Evolutionary conservation across 2,888 invertebrate genomes (phyloP), one percentile per base, ranked within the genome.

Genomic region (Diloba caeruleocephala): DNA sequence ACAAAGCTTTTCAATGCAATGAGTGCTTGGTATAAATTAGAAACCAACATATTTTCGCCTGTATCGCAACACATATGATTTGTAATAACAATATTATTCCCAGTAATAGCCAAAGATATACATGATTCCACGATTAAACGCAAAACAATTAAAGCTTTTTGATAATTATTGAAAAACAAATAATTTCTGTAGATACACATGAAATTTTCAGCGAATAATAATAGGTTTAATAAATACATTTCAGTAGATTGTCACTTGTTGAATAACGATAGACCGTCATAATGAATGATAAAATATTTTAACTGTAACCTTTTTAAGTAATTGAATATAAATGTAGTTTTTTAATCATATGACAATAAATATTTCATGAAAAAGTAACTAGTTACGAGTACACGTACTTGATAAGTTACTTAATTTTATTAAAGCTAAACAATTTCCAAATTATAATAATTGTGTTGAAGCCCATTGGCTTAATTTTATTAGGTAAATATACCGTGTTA

Each of bases 271-370:
- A 9, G 10, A 12, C 31, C 7, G 10, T 6, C 12, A 12, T 1
- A 13, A 34, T 14, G 10, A 58, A 32, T 58, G 21, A 34, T 21
- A 13, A 6, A 39, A 31, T 6, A 13, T 21, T 2, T 10, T 36
- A 9, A 6, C 9, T 13, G 15, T 17, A 44, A 29, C 61, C 38
- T 43, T 25, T 31, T 42, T 37, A 38, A 39, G 19, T 39, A 61
- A 1, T 5, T 21, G 7, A 1, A 1, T 21, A 21, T 1, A 3
- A 21, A 53, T 58, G 25, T 43, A 41, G 38, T 58, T 44, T 39
- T 21, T n/a, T 62, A 39, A 62, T 58, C 31, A 57, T 53, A 38
- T 53, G 7, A 5, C 53, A 26, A 10, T 10, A 1, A n/a, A n/a
- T n/a, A n/a, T n/a, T n/a, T n/a, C n/a, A n/a, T n/a, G n/a, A n/a